Percentiles rank a stretch among this genome's conserved stretches.
Conservation (phyloP, 2,113 vertebrate genomes). For the Naja naja region DNA sequence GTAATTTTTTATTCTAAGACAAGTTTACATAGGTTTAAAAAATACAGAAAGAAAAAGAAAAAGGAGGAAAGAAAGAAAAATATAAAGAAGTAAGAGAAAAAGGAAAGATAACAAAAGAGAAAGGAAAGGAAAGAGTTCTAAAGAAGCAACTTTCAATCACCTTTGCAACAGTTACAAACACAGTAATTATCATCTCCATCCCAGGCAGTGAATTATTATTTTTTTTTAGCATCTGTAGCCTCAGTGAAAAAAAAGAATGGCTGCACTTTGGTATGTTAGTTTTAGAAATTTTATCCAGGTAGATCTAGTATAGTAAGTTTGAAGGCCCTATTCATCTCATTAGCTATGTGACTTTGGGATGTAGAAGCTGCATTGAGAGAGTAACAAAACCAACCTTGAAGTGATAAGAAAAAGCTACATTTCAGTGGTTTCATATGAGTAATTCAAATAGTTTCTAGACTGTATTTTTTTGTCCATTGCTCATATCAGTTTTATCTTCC, state of each 20-base stretch:
- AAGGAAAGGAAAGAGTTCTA: not conserved
- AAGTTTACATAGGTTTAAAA: not conserved
- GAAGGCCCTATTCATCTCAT: conserved; percentile 56
- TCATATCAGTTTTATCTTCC: not conserved
- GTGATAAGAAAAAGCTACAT: not conserved
- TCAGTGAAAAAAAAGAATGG: conserved; percentile 41
- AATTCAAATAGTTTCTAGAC: not conserved
- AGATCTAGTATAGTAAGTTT: conserved; percentile 37
- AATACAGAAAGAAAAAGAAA: not conserved
- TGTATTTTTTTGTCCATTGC: not conserved
- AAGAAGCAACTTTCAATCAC: not conserved
- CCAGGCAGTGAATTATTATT: conserved; percentile 28
- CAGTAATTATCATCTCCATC: not conserved
- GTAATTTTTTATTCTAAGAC: not conserved
- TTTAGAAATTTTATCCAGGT: conserved; percentile 66
- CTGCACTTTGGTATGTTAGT: conserved; percentile 61
- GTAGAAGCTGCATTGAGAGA: not conserved
- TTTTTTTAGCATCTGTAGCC: conserved; percentile 47
- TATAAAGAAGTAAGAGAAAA: not conserved
- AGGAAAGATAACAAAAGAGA: not conserved
- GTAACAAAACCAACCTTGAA: not conserved
- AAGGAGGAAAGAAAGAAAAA: not conserved
- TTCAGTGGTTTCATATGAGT: not conserved
- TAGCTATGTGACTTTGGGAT: not conserved
- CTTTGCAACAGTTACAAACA: not conserved